Percentiles rank a stretch among this genome's conserved stretches.
Evolutionary conservation across 2,888 invertebrate genomes (phyloP).

Genomic region (Cyclophora punctaria): DNA sequence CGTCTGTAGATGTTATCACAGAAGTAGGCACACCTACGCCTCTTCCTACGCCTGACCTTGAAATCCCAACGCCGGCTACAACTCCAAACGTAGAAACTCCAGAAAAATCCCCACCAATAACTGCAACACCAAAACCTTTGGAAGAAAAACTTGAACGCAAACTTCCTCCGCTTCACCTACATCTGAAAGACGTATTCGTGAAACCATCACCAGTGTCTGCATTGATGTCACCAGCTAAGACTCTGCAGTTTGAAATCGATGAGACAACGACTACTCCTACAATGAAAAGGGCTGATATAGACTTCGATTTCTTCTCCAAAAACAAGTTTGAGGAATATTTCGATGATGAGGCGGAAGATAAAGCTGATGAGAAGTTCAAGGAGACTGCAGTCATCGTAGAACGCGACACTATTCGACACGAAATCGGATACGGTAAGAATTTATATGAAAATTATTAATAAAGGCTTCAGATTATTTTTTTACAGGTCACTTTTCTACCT

Average conservation of each 20-base stretch:
- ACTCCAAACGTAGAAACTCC: conserved; percentile 26
- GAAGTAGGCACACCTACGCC: conserved; percentile 13
- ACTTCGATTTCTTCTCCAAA: conserved; percentile 61
- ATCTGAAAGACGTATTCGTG: conserved; percentile 48
- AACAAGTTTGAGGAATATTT: conserved; percentile 53
- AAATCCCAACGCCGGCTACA: conserved; percentile 23
- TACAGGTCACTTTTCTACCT: too few species aligned
- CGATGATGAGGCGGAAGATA: conserved; percentile 23
- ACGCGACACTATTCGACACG: conserved; percentile 55
- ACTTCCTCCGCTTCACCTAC: conserved; percentile 38
- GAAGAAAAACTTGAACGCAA: conserved; percentile 23
- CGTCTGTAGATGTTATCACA: conserved; percentile 33
- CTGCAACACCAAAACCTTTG: conserved; percentile 37
- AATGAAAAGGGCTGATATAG: conserved; percentile 61
- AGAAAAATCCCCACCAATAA: conserved; percentile 32
- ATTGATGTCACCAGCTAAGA: conserved; percentile 63
- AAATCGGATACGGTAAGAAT: conserved; percentile 65
- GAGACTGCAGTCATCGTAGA: conserved; percentile 58
- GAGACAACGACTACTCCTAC: conserved; percentile 53
- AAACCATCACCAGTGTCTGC: conserved; percentile 58
- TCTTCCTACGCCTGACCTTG: conserved; percentile 26
- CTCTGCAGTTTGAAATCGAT: conserved; percentile 62
- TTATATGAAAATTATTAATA: too few species aligned
- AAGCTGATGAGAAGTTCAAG: conserved; percentile 26
- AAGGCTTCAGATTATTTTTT: too few species aligned